Base-by-base conservation (phyloP, 2,113 vertebrate genomes). In the Xenopus borealis region DNA sequence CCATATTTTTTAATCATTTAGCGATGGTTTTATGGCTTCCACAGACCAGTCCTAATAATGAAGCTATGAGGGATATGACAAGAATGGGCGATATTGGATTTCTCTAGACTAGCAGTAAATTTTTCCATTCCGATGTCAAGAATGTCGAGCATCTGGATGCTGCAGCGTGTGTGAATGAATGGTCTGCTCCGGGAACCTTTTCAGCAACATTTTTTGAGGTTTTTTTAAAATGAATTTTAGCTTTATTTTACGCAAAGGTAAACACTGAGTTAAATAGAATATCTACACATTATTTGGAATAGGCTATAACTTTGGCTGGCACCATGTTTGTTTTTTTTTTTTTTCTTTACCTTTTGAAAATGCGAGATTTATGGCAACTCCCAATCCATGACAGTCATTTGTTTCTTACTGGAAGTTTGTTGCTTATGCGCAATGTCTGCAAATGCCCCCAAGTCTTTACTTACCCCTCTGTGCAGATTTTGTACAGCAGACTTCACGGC, bases 91-190 rank as follows among this genome's bases (percentile, higher is more conserved):
- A 90, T 91, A 93, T 94, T 93, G 88, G 90, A 87, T 95, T 91
- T 93, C 90, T 90, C 86, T 91, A 91, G 92, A 93, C 91, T 88
- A 89, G 91, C 86, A 88, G 92, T 93, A 92, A 90, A 89, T 93
- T 94, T 96, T 95, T 98, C 94, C 94, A 80, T 89, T 84, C 89
- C 88, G 88, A 94, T 94, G 92, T 94, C 89, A 95, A 92, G 94
- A 96, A 97, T 95, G 89, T 88, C 47, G 91, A 94, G 93, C 93
- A 95, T 97, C 93, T 97, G 95, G 94, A 88, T 89, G 90, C 87
- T 82, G 86, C 86, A 85, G 80, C 44, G 20, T 30, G 79, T 81
- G 83, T 64, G 87, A 88, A 86, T 86, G 81, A 88, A 86, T 86
- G 81, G 83, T 81, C 90, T 89, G 74, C 89, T 88, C 83, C 71